phyloP scores from a whole-genome alignment of 2,888 invertebrate species.

The Heliconius ethilla region DNA sequence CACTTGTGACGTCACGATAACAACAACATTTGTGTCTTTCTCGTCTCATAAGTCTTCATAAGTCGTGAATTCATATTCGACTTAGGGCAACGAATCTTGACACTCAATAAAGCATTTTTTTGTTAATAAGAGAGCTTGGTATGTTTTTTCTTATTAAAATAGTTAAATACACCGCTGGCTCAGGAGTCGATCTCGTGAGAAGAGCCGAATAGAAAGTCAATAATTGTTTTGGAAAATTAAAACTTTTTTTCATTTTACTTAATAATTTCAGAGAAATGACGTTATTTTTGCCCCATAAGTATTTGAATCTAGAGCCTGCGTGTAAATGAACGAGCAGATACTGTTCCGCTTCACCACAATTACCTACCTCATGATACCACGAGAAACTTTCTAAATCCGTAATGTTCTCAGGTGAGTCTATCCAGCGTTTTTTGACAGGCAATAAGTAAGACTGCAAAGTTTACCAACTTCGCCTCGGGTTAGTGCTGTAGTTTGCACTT shows the following conservation, averaged over 20 bases:
- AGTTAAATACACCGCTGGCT: not conserved
- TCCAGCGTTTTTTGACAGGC: slow-evolving; percentile 42
- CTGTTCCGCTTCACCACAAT: not conserved
- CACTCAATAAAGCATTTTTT: too few species aligned
- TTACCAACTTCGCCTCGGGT: slow-evolving; percentile 38
- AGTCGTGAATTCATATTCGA: too few species aligned
- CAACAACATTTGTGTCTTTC: not conserved
- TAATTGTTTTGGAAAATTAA: not conserved
- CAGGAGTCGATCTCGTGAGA: not conserved
- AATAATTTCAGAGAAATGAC: too few species aligned
- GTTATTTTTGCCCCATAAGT: not conserved
- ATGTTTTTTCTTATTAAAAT: too few species aligned
- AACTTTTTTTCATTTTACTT: too few species aligned
- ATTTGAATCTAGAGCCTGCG: not conserved
- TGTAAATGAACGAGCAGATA: not conserved
- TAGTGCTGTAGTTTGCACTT: slow-evolving; percentile 46
- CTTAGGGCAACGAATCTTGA: too few species aligned
- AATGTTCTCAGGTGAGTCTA: slow-evolving; percentile 25
- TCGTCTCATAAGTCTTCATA: too few species aligned
- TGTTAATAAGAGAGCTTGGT: too few species aligned
- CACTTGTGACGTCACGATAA: not conserved
- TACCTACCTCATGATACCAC: not conserved
- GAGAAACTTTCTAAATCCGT: slow-evolving; percentile 23
- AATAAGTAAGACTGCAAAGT: slow-evolving; percentile 44
- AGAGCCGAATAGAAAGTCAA: not conserved